These are phyloP conservation scores for Danio kyathit DNA, from an alignment of 2,797 vertebrate species.

Conservation along the genomic window DNA sequence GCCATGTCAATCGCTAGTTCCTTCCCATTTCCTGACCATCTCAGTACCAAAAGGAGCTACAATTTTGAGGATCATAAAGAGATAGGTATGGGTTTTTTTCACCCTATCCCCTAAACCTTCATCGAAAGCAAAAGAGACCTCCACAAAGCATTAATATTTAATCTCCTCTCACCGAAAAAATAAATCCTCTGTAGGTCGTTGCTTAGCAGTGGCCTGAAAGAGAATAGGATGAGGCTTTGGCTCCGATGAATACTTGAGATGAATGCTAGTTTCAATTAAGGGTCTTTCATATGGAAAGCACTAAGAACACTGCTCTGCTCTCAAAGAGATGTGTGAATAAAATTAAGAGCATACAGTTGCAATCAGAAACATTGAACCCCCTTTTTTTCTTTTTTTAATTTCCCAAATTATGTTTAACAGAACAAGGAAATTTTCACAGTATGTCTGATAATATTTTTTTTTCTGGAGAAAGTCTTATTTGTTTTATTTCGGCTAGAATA, in stretches of 20 bases:
- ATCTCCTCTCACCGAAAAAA: slow-evolving; percentile 44
- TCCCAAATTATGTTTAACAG: too few relatives aligned
- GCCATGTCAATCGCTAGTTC: slow-evolving; percentile 14
- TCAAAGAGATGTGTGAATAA: slow-evolving; percentile 47
- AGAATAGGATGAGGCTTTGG: slow-evolving; percentile 52
- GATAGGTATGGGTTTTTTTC: slow-evolving; percentile 29
- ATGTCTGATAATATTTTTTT: too few relatives aligned
- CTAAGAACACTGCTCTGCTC: slow-evolving; percentile 55
- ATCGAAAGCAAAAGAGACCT: slow-evolving; percentile 45
- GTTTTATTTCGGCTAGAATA: too few relatives aligned
- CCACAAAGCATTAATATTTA: slow-evolving; percentile 45
- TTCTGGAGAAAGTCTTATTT: too few relatives aligned
- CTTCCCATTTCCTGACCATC: slow-evolving; percentile 21
- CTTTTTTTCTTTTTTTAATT: too few relatives aligned
- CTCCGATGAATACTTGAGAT: slow-evolving; percentile 78
- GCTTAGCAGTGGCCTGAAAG: slow-evolving; percentile 66
- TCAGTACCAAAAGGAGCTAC: neutral
- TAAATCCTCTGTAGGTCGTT: slow-evolving; percentile 66
- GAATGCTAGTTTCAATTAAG: slow-evolving; percentile 70
- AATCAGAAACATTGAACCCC: too few relatives aligned
- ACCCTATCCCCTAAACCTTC: slow-evolving; percentile 49
- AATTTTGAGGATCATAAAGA: slow-evolving; percentile 28
- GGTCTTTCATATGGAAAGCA: slow-evolving; percentile 82
- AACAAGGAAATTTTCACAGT: too few relatives aligned
- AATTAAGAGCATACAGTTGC: slow-evolving; percentile 37